Base-by-base conservation (phyloP, 2,888 invertebrate species). In the Parnassius orleans region DNA sequence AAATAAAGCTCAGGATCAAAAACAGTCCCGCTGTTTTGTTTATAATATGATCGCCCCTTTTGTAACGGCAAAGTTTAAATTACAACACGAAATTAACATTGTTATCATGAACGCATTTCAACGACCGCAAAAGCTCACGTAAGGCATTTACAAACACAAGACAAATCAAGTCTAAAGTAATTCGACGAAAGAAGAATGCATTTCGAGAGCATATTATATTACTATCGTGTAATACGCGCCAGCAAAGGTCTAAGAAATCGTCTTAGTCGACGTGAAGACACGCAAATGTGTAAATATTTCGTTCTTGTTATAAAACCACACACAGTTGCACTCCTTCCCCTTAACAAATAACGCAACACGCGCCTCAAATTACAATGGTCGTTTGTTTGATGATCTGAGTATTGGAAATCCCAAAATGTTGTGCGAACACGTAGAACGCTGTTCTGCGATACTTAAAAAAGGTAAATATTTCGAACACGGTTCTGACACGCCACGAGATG, bases 381-480 rank as follows among this genome's bases (percentile, higher is more conserved):
- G 46, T 2, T 41, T 14, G 46, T 52, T 14, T 48, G 19, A 52
- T 44, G 51, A 44, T 51, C 9, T 15, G 44, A 15, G 47, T 15
- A 41, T 61, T 10, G 19, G 19, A 57, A 57, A 61, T 61, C n/a
- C 53, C 61, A 15, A 65, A 61, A 63, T 53, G 60, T 56, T 55
- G 58, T 52, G 50, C n/a, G 51, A 57, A 69, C 68, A 69, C 52
- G 65, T 46, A 57, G 54, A 68, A 68, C 71, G 68, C 62, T 58
- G 63, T 64, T 68, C 61, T 54, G 68, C 56, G 54, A 53, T 66
- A 55, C 41, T 14, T 44, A 60, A 72, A 73, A 74, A 74, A 74
- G 72, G 65, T 56, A 61, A 63, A 69, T 66, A 69, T 71, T 69
- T 69, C 60, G 66, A 64, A 72, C 70, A 74, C 68, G 69, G 65